Base-by-base conservation (phyloP, 2,888 invertebrate species). In the Eristalinus sepulchralis region DNA sequence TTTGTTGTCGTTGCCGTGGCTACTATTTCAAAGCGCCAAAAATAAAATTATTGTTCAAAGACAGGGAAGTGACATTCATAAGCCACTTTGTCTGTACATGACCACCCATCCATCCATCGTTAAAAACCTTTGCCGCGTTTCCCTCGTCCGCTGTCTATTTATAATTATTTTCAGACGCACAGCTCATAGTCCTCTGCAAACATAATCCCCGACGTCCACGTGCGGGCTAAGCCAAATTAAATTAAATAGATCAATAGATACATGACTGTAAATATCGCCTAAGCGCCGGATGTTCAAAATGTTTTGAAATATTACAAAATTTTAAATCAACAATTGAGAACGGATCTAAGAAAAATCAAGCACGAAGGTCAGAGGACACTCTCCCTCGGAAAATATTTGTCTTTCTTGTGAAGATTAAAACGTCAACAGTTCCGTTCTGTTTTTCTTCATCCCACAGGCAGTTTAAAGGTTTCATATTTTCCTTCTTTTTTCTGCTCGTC, bases 371-470 rank as follows among this genome's bases (percentile, higher is more conserved):
- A 10, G 33, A 33, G 62, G 53, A 64, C 53, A 24, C 55, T 55
- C 34, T 39, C 47, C 17, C 47, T 47, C 17, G 62, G 68, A 62
- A 70, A 77, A 76, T 76, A 60, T 76, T 67, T 59, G 66, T 67
- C 59, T 60, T 76, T 47, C 57, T 66, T 66, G 75, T 67, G 75
- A 59, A 47, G 39, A 73, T 76, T 76, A 76, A 67, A 76, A 76
- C 59, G 76, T 67, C 67, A 76, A 76, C 67, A 60, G 59, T 76
- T 76, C 66, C 24, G 17, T 59, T 76, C 66, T 36, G 17, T 59
- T 27, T 24, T 17, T 22, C 53, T 27, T 36, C 8, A 20, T 8
- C 22, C 55, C 55, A 8, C 11, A 17, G 76, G 53, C 68, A 20
- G 53, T 47, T 17, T 53, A 76, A 60, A 33, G 22, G 39, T 31